Percentiles rank a stretch among this genome's conserved stretches.
These are phyloP conservation scores for Platyscelio sp. DNA, from an alignment of 2,888 invertebrate genomes.

Conservation along the genomic window DNA sequence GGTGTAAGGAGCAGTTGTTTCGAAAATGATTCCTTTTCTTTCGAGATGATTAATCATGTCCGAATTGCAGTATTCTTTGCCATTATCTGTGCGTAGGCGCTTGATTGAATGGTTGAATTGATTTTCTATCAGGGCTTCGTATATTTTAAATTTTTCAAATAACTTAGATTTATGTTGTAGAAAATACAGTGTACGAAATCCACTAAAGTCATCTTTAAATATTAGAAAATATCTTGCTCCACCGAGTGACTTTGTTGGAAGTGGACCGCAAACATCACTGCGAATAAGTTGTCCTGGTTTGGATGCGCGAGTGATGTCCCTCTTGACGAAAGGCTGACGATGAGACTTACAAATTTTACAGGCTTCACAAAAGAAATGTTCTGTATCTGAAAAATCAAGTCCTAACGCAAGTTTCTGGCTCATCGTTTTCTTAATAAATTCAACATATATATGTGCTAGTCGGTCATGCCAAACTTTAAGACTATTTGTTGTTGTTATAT, in stretches of 20 bases:
- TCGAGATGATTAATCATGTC: constrained; percentile 34
- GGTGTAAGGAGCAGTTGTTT: constrained; percentile 54
- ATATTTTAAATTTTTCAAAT: constrained; percentile 35
- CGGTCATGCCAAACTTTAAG: constrained; percentile 11
- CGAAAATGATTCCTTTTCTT: constrained; percentile 34
- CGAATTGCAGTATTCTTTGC: constrained; percentile 44
- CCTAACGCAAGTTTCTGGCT: background rate
- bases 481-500: constrained; percentile 1
- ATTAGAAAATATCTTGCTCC: constrained; percentile 55
- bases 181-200: constrained; percentile 46
- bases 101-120: constrained; percentile 43
- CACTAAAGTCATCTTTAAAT: constrained; percentile 61
- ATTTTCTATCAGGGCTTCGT: constrained; percentile 27
- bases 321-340: no score
- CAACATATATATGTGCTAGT: constrained; percentile 23
- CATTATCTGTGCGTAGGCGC: constrained; percentile 60
- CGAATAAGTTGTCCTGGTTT: background rate
- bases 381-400: no score
- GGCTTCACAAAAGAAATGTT: no score
- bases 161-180: constrained; percentile 65
- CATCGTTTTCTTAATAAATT: constrained; percentile 1
- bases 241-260: constrained; percentile 29
- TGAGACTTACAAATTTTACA: no score
- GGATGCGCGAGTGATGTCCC: no score
- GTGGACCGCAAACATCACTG: constrained; percentile 41